Evolutionary conservation across 1,140 invertebrate species (phyloP).

Genomic region (Nasonia longicornis): DNA sequence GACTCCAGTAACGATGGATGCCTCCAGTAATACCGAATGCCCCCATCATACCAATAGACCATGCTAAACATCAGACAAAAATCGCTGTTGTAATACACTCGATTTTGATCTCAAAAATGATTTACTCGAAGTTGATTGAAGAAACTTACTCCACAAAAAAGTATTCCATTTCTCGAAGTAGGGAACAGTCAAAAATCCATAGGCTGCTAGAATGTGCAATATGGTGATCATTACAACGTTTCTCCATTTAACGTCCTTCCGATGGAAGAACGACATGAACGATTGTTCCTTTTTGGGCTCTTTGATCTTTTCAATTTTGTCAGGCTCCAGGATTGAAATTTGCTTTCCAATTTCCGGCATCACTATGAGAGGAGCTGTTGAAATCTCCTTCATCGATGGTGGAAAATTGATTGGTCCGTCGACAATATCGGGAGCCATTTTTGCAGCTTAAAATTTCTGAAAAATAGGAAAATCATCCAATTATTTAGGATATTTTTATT

Average conservation of each 20-base stretch:
- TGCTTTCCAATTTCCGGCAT: not conserved
- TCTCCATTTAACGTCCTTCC: constrained; percentile 40
- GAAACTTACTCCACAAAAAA: constrained; percentile 37
- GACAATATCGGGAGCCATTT: constrained; percentile 38
- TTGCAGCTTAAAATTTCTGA: not conserved
- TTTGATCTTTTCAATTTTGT: not conserved
- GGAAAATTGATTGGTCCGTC: not conserved
- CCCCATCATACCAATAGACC: constrained; percentile 65
- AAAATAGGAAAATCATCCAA: not conserved
- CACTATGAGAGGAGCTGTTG: not conserved
- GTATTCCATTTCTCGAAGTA: constrained; percentile 30
- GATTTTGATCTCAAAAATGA: not conserved
- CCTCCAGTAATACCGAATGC: constrained; percentile 86
- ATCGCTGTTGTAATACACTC: not conserved
- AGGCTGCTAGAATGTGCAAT: constrained; percentile 39
- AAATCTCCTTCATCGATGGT: not conserved
- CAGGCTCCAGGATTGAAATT: not conserved
- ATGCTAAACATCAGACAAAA: constrained; percentile 58
- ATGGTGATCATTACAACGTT: constrained; percentile 43
- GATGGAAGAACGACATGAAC: not conserved
- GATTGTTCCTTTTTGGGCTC: not conserved
- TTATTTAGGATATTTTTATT: not conserved
- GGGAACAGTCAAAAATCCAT: constrained; percentile 12
- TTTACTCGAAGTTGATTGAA: constrained; percentile 31
- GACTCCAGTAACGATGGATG: constrained; percentile 86